Conservation (phyloP, 2,888 invertebrate species). For the Molorchus minor region DNA sequence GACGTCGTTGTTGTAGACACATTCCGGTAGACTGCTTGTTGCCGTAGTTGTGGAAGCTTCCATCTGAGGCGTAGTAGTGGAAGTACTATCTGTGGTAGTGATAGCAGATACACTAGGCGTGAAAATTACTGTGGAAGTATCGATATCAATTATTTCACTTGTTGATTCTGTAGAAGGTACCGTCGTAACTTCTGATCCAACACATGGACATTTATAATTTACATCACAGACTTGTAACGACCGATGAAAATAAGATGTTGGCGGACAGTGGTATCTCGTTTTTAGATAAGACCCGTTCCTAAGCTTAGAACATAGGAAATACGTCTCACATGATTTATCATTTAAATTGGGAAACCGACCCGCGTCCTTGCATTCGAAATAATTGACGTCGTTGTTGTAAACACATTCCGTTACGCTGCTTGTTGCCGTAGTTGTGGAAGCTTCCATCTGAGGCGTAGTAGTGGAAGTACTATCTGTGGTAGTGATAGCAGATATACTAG, state of each 20-base stretch:
- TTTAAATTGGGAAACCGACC: constrained; percentile 62
- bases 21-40: neutral
- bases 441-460: neutral
- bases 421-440: too few species aligned
- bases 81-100: neutral
- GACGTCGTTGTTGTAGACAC: neutral
- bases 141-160: too few species aligned
- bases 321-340: constrained; percentile 52
- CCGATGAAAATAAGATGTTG: constrained; percentile 39
- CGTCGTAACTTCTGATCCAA: constrained; percentile 1
- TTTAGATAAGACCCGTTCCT: constrained; percentile 52
- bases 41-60: constrained; percentile 6
- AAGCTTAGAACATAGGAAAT: constrained; percentile 43
- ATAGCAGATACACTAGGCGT: neutral
- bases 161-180: neutral
- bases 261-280: constrained; percentile 44
- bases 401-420: constrained; percentile 31
- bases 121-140: neutral
- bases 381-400: neutral
- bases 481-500: too few species aligned
- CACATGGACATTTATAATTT: constrained; percentile 38
- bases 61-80: neutral
- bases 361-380: constrained; percentile 48
- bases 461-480: neutral
- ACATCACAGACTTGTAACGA: constrained; percentile 29